These are phyloP conservation scores for Aplocera efformata DNA, from an alignment of 2,888 invertebrate species.

Conservation along the genomic window DNA sequence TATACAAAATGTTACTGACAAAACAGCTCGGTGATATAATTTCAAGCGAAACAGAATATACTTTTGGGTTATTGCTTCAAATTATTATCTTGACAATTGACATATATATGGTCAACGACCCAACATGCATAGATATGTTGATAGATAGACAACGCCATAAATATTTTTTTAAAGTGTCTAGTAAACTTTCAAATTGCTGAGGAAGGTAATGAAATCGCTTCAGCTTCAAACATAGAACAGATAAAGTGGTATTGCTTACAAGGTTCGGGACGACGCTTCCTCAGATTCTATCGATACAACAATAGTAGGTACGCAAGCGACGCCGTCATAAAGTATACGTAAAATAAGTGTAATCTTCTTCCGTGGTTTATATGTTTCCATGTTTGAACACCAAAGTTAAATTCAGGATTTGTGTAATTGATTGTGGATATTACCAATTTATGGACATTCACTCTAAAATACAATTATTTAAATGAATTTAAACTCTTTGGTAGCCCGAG, in stretches of 20 bases:
- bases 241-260: constrained; percentile 32
- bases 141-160: no score
- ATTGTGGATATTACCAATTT: not conserved
- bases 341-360: constrained; percentile 25
- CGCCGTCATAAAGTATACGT: constrained; percentile 22
- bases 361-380: constrained; percentile 19
- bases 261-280: constrained; percentile 45
- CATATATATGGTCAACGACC: no score
- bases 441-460: not conserved
- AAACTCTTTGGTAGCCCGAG: not conserved
- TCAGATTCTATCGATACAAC: constrained; percentile 42
- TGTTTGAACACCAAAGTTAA: constrained; percentile 1
- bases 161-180: no score
- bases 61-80: no score
- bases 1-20: no score
- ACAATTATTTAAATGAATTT: no score
- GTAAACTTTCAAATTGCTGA: no score
- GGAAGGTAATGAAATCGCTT: constrained; percentile 25
- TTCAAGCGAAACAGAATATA: no score
- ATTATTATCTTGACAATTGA: no score
- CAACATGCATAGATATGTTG: no score
- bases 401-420: not conserved
- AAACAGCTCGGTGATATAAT: no score
- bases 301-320: constrained; percentile 31
- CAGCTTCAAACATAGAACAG: constrained; percentile 9